These are phyloP conservation scores for Hephaestus fuliginosus DNA, from an alignment of 2,797 vertebrate species.

Conservation along the genomic window DNA sequence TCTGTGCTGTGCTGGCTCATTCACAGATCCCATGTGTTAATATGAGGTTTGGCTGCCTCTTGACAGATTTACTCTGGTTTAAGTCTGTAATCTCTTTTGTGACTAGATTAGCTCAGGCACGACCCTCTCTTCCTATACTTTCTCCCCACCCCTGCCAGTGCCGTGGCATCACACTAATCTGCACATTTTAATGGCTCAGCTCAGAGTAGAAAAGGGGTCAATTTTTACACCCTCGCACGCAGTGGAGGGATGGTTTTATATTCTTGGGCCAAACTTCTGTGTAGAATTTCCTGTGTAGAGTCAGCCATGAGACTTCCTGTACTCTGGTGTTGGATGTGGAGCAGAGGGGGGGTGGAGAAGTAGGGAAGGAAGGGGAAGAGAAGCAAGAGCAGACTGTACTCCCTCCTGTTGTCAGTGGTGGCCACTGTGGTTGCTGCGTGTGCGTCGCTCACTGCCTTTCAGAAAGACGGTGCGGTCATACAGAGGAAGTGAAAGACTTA, in stretches of 20 bases:
- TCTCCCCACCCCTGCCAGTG: slow-evolving; percentile 7
- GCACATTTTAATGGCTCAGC: slow-evolving; percentile 21
- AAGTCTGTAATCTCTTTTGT: slow-evolving; percentile 80
- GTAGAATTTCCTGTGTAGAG: slow-evolving; percentile 84
- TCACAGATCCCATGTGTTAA: slow-evolving; percentile 66
- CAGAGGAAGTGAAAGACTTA: slow-evolving; percentile 62
- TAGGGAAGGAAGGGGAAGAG: slow-evolving; percentile 77
- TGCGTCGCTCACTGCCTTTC: slow-evolving; percentile 29
- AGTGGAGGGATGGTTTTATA: slow-evolving; percentile 56
- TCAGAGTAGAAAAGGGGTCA: neutral
- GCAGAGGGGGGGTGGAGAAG: slow-evolving; percentile 53
- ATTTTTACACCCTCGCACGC: slow-evolving; percentile 35
- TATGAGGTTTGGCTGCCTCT: slow-evolving; percentile 68
- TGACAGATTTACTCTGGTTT: slow-evolving; percentile 73
- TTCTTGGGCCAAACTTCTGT: slow-evolving; percentile 73
- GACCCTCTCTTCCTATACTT: slow-evolving; percentile 60
- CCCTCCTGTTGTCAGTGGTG: slow-evolving; percentile 61
- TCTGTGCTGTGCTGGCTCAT: slow-evolving; percentile 38
- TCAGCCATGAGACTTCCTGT: slow-evolving; percentile 83
- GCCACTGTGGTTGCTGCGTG: slow-evolving; percentile 57
- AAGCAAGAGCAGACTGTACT: slow-evolving; percentile 67
- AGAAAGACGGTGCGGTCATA: slow-evolving; percentile 47
- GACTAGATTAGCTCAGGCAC: slow-evolving; percentile 66
- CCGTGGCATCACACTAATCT: slow-evolving; percentile 45
- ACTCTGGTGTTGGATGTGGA: slow-evolving; percentile 70